A percentile compares a stretch with the other conserved stretches of the same genome.
Evolutionary conservation across 2,113 vertebrate species (phyloP).

Genomic region (Hippopotamus amphibius): DNA sequence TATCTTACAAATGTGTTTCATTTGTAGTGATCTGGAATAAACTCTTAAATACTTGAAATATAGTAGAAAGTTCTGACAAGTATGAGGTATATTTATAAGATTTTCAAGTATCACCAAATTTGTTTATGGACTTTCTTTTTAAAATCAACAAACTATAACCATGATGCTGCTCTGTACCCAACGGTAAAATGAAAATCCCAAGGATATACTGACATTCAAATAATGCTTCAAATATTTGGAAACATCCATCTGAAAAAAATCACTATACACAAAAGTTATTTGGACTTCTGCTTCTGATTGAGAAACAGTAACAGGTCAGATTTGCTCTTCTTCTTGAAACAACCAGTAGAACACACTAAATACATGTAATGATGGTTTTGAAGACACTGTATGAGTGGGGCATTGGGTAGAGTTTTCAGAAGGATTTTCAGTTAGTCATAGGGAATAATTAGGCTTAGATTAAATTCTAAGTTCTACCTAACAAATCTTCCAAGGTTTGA

Average conservation of each 20-base stretch:
- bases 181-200: background rate
- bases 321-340: background rate
- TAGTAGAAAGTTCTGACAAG: slow-evolving; percentile 6
- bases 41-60: slow-evolving; percentile 26
- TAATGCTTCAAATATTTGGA: background rate
- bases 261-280: background rate
- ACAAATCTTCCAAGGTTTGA: background rate
- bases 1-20: background rate
- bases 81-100: background rate
- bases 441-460: background rate
- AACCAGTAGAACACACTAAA: background rate
- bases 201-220: background rate
- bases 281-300: background rate
- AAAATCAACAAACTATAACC: background rate
- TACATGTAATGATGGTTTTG: background rate
- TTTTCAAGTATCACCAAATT: slow-evolving; percentile 12
- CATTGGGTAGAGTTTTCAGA: background rate
- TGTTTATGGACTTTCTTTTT: background rate
- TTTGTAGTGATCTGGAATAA: slow-evolving; percentile 22
- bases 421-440: background rate
- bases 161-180: background rate
- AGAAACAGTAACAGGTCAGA: background rate
- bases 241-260: background rate
- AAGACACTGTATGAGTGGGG: background rate
- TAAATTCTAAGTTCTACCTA: slow-evolving; percentile 4